Conservation (phyloP, 2,888 invertebrate species). For the Apeira syringaria region DNA sequence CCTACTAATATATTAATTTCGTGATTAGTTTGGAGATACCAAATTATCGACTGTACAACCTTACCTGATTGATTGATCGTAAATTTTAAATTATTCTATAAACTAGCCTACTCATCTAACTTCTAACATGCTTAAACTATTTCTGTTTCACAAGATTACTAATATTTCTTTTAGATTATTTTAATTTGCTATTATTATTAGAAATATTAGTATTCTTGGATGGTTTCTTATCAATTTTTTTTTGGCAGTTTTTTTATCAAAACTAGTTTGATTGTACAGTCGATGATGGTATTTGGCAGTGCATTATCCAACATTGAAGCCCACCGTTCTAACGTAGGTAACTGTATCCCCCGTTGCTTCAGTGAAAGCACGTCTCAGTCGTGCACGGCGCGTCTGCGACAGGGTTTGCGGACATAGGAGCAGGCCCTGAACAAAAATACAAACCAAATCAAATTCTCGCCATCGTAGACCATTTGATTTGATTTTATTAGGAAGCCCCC, state of each 20-base stretch:
- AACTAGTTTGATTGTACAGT: slow-evolving; percentile 63
- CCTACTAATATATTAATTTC: slow-evolving; percentile 73
- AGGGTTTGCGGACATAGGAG: slow-evolving; percentile 95
- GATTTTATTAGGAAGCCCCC: slow-evolving; percentile 56
- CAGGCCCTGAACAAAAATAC: slow-evolving; percentile 87
- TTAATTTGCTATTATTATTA: too few species aligned
- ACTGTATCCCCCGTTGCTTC: slow-evolving; percentile 94
- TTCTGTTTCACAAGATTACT: neutral
- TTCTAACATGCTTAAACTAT: slow-evolving; percentile 26
- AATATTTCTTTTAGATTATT: too few species aligned
- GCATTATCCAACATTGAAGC: slow-evolving; percentile 71
- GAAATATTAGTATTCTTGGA: too few species aligned
- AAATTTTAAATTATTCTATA: slow-evolving; percentile 24
- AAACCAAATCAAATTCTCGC: slow-evolving; percentile 60
- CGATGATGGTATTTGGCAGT: slow-evolving; percentile 62
- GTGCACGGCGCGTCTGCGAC: slow-evolving; percentile 93
- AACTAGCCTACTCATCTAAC: slow-evolving; percentile 10
- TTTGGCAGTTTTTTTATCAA: slow-evolving; percentile 2
- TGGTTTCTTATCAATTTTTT: neutral
- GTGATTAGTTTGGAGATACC: slow-evolving; percentile 65
- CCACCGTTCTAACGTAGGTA: slow-evolving; percentile 95
- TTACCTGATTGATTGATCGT: slow-evolving; percentile 30
- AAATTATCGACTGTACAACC: slow-evolving; percentile 74
- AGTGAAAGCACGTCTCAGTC: slow-evolving; percentile 94
- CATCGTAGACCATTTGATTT: slow-evolving; percentile 49